Conservation (phyloP, 30 jellyfish, hydroid and myxozoan genomes). For the Cassiopea andromeda region DNA sequence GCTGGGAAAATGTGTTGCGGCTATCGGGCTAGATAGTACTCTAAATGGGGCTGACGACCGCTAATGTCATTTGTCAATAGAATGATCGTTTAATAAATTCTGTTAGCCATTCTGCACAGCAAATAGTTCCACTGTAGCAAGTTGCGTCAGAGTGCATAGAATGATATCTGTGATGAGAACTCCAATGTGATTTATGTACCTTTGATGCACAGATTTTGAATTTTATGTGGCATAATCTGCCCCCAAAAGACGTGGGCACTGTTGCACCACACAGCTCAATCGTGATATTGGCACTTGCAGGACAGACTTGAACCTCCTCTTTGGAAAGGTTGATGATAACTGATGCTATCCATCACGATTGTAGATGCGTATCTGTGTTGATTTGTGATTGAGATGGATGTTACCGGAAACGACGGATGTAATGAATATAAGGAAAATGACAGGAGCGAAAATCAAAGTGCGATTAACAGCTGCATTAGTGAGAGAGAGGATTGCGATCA, state of each 20-base stretch:
- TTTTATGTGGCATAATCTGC: neutral
- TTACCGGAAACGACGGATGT: neutral
- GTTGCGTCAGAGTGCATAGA: neutral
- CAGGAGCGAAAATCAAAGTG: neutral
- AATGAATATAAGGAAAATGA: neutral
- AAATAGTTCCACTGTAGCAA: conserved; percentile 10
- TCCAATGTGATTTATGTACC: neutral
- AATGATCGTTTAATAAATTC: neutral
- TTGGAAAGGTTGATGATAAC: neutral
- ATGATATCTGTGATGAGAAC: neutral
- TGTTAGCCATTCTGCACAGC: neutral
- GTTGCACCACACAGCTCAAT: no score
- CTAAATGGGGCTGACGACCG: neutral
- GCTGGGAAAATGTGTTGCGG: no score
- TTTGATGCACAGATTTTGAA: neutral
- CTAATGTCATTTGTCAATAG: neutral
- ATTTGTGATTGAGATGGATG: neutral
- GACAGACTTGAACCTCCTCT: neutral
- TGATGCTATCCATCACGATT: neutral
- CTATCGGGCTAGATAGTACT: neutral
- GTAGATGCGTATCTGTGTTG: neutral
- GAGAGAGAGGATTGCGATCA: conserved; percentile 6
- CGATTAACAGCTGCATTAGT: conserved; percentile 3
- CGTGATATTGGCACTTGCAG: no score
- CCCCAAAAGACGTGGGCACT: neutral